Conservation (phyloP, 2,113 vertebrate genomes). For the Drymodes brunneopygia region DNA sequence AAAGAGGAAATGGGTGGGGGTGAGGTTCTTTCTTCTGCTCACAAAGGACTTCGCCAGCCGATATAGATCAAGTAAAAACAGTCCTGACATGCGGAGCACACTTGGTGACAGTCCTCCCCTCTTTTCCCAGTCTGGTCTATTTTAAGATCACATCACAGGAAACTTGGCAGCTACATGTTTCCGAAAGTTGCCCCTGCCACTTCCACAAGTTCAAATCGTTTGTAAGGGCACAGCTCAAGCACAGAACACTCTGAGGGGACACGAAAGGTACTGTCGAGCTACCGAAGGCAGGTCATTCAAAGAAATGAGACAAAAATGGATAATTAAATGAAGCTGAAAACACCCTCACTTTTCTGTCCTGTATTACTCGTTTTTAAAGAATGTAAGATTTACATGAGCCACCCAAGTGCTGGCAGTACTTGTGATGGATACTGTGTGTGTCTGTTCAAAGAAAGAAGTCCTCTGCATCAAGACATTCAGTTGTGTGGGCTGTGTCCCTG, state of each 20-base stretch:
- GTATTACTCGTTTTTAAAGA: background rate
- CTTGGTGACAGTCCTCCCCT: constrained; percentile 68
- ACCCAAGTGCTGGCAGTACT: background rate
- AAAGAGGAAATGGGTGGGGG: constrained; percentile 69
- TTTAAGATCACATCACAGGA: constrained; percentile 74
- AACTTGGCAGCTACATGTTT: constrained; percentile 76
- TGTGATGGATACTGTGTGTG: background rate
- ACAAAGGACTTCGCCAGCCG: constrained; percentile 65
- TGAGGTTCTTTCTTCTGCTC: constrained; percentile 66
- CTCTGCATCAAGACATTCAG: background rate
- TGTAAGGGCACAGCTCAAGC: constrained; percentile 32
- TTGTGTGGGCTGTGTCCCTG: background rate
- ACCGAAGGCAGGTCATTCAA: background rate
- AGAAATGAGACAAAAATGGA: background rate
- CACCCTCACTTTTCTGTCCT: background rate
- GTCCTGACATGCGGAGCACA: constrained; percentile 52
- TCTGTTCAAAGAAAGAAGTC: background rate
- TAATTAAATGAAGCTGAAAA: background rate
- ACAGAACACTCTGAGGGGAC: background rate
- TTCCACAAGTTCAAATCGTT: constrained; percentile 66
- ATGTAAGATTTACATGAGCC: background rate
- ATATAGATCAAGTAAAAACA: constrained; percentile 67
- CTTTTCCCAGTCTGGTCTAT: constrained; percentile 77
- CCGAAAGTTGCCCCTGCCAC: constrained; percentile 70
- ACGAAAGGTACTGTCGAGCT: background rate